Evolutionary conservation across 2,113 vertebrate genomes (phyloP).

Genomic region (Asarcornis scutulata): DNA sequence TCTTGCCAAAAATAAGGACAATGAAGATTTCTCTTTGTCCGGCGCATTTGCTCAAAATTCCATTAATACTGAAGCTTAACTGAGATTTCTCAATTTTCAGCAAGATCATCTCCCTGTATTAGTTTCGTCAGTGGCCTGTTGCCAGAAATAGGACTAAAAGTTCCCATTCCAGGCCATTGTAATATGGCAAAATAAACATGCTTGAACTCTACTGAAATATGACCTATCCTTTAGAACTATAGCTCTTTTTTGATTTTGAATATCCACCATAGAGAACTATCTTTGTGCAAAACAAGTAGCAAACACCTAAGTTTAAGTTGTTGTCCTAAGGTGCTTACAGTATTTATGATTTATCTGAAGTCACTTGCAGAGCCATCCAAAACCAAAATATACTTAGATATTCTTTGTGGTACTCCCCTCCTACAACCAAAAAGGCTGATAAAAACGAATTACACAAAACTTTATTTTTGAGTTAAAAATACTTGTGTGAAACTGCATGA

Average conservation of each 20-base stretch:
- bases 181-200: constrained; percentile 24
- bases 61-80: constrained; percentile 28
- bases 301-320: not conserved
- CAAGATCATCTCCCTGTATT: not conserved
- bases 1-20: constrained; percentile 13
- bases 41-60: constrained; percentile 11
- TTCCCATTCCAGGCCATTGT: not conserved
- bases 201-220: not conserved
- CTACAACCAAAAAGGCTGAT: not conserved
- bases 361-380: not conserved
- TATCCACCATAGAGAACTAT: not conserved
- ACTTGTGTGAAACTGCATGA: not conserved
- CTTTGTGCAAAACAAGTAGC: not conserved
- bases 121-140: not conserved
- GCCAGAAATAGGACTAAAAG: not conserved
- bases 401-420: not conserved
- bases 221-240: not conserved
- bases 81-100: not conserved
- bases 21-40: not conserved
- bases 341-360: constrained; percentile 20
- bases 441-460: not conserved
- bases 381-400: not conserved
- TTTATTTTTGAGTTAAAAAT: not conserved
- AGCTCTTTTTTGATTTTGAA: not conserved
- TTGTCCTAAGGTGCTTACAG: constrained; percentile 5